Evolutionary conservation across 1,140 invertebrate species (phyloP).

Genomic region (Apolygus lucorum): DNA sequence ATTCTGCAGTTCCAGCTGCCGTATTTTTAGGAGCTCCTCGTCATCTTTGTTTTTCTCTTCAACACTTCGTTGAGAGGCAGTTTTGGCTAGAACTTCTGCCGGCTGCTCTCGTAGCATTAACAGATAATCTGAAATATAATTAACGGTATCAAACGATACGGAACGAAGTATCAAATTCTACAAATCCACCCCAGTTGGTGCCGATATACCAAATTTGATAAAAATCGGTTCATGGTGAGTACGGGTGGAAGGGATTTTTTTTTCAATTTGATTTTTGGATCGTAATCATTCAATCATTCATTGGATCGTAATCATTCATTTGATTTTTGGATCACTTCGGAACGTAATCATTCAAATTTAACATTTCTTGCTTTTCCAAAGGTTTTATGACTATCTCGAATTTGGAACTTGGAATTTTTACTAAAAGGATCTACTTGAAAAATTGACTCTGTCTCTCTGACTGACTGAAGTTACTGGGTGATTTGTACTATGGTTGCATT

Average conservation of each 20-base stretch:
- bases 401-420: too few relatives aligned
- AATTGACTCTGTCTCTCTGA: too few relatives aligned
- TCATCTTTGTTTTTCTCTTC: conserved; percentile 75
- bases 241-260: too few relatives aligned
- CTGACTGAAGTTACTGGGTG: too few relatives aligned
- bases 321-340: too few relatives aligned
- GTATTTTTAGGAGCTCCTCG: conserved; percentile 58
- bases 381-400: not conserved
- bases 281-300: too few relatives aligned
- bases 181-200: not conserved
- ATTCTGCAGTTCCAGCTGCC: conserved; percentile 53
- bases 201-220: not conserved
- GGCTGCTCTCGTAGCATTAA: conserved; percentile 75
- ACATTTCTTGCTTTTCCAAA: not conserved
- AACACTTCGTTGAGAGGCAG: conserved; percentile 62
- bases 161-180: not conserved
- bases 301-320: too few relatives aligned
- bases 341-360: not conserved
- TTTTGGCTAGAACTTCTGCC: conserved; percentile 65
- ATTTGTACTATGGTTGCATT: too few relatives aligned
- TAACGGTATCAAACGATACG: too few relatives aligned
- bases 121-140: conserved; percentile 52
- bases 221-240: too few relatives aligned
- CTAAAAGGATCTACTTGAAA: too few relatives aligned
- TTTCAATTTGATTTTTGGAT: too few relatives aligned